A percentile compares a stretch with the other conserved stretches of the same genome.
phyloP scores from a whole-genome alignment of 2,113 vertebrate genomes.

The Garra rufa region DNA sequence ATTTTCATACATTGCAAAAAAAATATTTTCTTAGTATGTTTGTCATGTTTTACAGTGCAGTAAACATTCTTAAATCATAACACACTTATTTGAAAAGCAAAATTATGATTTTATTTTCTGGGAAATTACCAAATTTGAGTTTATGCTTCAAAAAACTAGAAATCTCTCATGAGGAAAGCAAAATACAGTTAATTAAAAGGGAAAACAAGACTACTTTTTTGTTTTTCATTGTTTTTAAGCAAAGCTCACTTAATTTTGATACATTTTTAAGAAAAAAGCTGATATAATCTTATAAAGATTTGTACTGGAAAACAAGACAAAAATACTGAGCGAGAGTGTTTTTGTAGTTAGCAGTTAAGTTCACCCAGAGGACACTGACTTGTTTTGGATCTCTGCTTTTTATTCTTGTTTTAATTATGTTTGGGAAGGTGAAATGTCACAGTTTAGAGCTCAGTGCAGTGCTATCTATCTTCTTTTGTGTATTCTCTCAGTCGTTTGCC shows the following conservation, averaged over 20 bases:
- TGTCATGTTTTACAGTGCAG: background rate
- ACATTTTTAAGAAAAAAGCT: background rate
- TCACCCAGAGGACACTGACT: constrained; percentile 25
- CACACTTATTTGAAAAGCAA: background rate
- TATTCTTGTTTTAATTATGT: constrained; percentile 35
- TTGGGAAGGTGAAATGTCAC: constrained; percentile 43
- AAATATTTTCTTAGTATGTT: background rate
- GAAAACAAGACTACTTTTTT: background rate
- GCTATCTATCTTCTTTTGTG: constrained; percentile 45
- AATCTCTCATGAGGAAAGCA: background rate
- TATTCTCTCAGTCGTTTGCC: constrained; percentile 14
- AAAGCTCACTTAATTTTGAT: background rate
- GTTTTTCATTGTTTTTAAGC: background rate
- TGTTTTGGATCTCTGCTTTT: constrained; percentile 5
- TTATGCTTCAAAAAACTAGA: background rate
- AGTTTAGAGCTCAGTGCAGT: constrained; percentile 30
- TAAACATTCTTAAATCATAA: background rate
- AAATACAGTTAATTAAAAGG: background rate
- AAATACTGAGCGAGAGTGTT: background rate
- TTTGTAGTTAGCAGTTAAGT: constrained; percentile 3
- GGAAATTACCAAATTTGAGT: background rate
- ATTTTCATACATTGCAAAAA: background rate
- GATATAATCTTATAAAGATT: background rate
- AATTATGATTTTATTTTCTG: background rate
- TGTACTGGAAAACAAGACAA: background rate